These are phyloP conservation scores for Hoplodrina ambigua DNA, from an alignment of 2,888 invertebrate genomes.

Conservation along the genomic window DNA sequence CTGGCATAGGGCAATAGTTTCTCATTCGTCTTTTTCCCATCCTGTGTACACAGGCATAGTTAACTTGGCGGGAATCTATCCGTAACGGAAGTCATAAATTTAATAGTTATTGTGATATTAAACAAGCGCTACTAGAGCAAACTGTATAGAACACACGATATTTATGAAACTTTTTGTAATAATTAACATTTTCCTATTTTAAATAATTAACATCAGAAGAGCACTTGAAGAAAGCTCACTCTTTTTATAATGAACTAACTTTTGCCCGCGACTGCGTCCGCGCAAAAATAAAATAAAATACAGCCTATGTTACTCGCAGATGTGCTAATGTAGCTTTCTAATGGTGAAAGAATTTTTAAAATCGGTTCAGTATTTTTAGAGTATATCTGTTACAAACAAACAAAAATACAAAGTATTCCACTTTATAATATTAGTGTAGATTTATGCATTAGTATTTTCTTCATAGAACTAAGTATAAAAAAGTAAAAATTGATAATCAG, in stretches of 20 bases:
- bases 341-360: too few species aligned
- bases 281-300: too few species aligned
- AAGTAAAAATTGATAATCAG: not conserved
- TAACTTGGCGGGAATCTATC: not conserved
- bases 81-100: not conserved
- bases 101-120: not conserved
- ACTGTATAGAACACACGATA: not conserved
- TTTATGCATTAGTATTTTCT: too few species aligned
- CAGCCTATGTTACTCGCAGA: too few species aligned
- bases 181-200: not conserved
- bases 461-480: too few species aligned
- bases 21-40: not conserved
- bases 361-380: too few species aligned
- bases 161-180: not conserved
- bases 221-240: conserved; percentile 13
- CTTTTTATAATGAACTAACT: conserved; percentile 8
- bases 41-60: not conserved
- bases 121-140: not conserved
- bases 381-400: too few species aligned
- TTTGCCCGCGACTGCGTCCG: too few species aligned
- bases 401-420: too few species aligned
- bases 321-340: too few species aligned
- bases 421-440: too few species aligned
- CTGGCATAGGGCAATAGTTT: not conserved
- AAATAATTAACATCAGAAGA: conserved; percentile 11